phyloP scores from a whole-genome alignment of 2,113 vertebrate genomes.

The Pterocles gutturalis region DNA sequence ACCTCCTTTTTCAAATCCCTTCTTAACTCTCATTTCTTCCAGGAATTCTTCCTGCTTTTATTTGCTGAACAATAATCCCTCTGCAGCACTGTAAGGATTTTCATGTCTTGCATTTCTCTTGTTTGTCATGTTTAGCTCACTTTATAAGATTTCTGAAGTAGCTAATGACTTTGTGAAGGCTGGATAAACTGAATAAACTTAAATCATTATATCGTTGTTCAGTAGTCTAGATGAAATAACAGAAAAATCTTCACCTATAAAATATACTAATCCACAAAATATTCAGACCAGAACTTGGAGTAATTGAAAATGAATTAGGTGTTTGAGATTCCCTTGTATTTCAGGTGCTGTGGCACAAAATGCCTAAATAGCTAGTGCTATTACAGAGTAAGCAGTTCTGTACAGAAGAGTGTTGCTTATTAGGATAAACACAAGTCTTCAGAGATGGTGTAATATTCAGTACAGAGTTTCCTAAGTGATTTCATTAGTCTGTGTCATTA shows the following conservation, averaged over 20 bases:
- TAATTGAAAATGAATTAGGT: background rate
- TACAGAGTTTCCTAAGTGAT: background rate
- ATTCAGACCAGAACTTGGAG: background rate
- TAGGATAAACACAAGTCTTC: background rate
- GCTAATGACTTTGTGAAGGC: background rate
- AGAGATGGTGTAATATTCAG: background rate
- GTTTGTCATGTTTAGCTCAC: background rate
- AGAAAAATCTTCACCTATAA: background rate
- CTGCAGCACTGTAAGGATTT: background rate
- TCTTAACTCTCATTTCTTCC: background rate
- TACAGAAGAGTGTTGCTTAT: background rate
- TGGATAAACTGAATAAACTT: background rate
- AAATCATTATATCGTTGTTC: background rate
- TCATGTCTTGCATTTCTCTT: background rate
- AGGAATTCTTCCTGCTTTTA: background rate
- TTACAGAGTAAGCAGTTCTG: background rate
- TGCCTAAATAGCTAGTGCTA: background rate
- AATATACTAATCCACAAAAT: background rate
- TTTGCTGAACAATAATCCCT: background rate
- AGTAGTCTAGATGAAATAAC: background rate
- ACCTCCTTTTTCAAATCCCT: background rate
- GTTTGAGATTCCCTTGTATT: background rate
- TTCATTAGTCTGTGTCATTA: background rate
- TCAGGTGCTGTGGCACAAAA: background rate
- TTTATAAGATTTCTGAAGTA: background rate